phyloP scores from a whole-genome alignment of 2,888 invertebrate species.

The Tenthredo livida region DNA sequence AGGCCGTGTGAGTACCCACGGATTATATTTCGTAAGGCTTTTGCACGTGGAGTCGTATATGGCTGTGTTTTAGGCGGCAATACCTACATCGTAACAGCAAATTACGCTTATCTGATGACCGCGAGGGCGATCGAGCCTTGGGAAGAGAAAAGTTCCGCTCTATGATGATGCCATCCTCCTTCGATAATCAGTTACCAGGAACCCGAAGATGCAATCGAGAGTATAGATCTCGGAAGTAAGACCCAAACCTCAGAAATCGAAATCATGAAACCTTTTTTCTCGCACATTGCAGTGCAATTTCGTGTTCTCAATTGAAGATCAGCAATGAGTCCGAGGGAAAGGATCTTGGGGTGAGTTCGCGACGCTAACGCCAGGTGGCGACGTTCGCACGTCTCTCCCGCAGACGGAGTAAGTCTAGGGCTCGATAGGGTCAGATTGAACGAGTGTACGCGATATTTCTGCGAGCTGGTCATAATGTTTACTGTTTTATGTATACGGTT shows the following conservation, averaged over 20 bases:
- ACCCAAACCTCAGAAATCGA: background rate
- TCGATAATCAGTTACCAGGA: slow-evolving; percentile 20
- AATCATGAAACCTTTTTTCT: background rate
- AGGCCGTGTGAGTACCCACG: background rate
- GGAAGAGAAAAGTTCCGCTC: slow-evolving; percentile 26
- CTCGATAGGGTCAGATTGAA: background rate
- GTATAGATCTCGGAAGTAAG: background rate
- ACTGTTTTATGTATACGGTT: background rate
- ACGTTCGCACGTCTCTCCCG: background rate
- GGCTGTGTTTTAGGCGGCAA: slow-evolving; percentile 30
- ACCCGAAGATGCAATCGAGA: background rate
- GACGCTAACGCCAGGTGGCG: background rate
- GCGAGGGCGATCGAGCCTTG: slow-evolving; percentile 35
- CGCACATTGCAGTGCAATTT: background rate
- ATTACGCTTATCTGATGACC: slow-evolving; percentile 50
- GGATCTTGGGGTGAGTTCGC: background rate
- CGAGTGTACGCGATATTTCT: background rate
- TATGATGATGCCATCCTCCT: slow-evolving; percentile 21
- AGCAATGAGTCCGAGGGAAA: background rate
- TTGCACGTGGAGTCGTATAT: slow-evolving; percentile 24
- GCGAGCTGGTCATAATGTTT: background rate
- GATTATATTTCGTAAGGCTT: slow-evolving; percentile 19
- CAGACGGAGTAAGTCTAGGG: background rate
- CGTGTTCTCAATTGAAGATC: background rate
- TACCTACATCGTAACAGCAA: slow-evolving; percentile 7